phyloP scores from a whole-genome alignment of 2,113 vertebrate species.

The Bolborhynchus lineola region DNA sequence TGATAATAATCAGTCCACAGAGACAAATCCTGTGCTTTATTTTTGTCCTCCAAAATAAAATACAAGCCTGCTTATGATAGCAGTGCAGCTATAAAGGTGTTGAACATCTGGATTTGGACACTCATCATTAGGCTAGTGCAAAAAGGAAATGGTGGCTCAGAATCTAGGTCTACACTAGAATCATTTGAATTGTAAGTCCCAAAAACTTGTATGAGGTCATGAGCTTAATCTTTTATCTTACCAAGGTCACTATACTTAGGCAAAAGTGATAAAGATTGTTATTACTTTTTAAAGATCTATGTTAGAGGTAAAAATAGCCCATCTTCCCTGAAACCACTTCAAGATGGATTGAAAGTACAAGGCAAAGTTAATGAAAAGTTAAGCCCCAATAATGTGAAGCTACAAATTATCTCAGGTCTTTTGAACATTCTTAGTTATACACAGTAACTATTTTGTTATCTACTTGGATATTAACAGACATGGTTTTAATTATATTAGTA shows the following conservation, averaged over 20 bases:
- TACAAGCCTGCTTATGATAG: neutral
- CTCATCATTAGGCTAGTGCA: neutral
- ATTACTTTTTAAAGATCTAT: neutral
- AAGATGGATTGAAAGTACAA: neutral
- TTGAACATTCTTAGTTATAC: neutral
- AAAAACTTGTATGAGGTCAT: neutral
- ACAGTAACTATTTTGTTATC: neutral
- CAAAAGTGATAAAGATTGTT: neutral
- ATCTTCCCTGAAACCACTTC: neutral
- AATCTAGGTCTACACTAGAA: neutral
- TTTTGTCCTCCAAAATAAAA: neutral
- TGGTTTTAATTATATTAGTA: slow-evolving; percentile 16
- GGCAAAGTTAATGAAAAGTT: neutral
- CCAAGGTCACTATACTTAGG: neutral
- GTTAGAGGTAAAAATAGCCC: neutral
- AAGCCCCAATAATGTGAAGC: neutral
- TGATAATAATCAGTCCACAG: neutral
- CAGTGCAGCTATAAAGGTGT: neutral
- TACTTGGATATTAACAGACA: slow-evolving; percentile 3
- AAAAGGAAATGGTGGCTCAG: neutral
- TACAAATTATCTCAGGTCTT: neutral
- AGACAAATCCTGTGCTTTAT: neutral
- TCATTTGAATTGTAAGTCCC: neutral
- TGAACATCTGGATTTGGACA: neutral
- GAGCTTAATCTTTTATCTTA: neutral